A percentile compares a stretch with the other conserved stretches of the same genome.
These are phyloP conservation scores for Cheilosia urbana DNA, from an alignment of 2,888 invertebrate genomes.

Conservation along the genomic window DNA sequence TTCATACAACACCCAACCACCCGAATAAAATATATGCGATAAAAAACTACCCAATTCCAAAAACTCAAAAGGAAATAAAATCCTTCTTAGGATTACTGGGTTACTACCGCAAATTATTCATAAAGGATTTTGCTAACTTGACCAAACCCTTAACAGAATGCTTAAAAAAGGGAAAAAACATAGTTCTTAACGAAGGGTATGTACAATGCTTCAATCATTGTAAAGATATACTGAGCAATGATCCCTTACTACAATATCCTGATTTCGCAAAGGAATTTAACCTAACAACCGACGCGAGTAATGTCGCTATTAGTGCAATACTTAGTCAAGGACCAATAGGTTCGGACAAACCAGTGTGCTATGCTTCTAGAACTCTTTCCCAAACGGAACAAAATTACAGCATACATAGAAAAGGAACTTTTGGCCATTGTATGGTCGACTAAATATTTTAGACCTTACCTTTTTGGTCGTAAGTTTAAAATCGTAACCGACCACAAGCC, in stretches of 20 bases:
- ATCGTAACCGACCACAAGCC: constrained; percentile 13
- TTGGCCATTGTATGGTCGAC: constrained; percentile 17
- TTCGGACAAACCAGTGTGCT: constrained; percentile 21
- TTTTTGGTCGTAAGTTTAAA: constrained; percentile 22
- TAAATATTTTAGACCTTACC: constrained; percentile 8
- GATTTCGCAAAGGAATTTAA: constrained; percentile 25
- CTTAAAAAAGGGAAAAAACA: constrained; percentile 6
- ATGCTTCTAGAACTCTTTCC: constrained; percentile 17
- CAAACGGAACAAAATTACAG: constrained; percentile 20
- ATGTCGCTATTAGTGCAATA: constrained; percentile 17
- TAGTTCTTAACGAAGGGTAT: constrained; percentile 20
- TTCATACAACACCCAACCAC: too few species aligned
- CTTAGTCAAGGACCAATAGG: constrained; percentile 34
- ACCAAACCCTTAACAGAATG: constrained; percentile 26
- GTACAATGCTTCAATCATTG: constrained; percentile 17
- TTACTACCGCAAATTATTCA: constrained; percentile 14
- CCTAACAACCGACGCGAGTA: constrained; percentile 32
- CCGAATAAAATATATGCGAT: constrained; percentile 54
- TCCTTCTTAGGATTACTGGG: constrained; percentile 11
- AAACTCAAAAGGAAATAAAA: neutral
- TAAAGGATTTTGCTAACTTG: constrained; percentile 7
- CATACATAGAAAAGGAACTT: constrained; percentile 20
- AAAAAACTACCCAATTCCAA: neutral
- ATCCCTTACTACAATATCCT: constrained; percentile 26
- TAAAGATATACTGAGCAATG: constrained; percentile 24